Evolutionary conservation across 2,797 vertebrate genomes (phyloP).

Genomic region (Chlorospingus flavigularis): DNA sequence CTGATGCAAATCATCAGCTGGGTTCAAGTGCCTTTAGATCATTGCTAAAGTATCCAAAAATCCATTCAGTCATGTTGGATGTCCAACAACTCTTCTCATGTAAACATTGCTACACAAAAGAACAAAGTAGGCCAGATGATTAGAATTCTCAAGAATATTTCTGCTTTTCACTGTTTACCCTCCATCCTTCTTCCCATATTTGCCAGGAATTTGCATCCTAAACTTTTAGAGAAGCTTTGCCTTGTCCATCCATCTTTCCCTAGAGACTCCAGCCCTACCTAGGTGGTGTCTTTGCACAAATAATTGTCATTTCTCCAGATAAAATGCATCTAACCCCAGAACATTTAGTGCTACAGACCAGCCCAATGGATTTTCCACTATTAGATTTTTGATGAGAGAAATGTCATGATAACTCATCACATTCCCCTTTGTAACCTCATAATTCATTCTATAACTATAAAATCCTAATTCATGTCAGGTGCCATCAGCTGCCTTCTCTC

Average conservation of each 20-base stretch:
- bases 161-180: background rate
- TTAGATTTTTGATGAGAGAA: background rate
- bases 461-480: background rate
- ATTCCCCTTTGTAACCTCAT: background rate
- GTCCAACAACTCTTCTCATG: background rate
- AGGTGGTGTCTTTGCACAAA: background rate
- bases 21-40: background rate
- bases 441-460: background rate
- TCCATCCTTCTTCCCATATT: background rate
- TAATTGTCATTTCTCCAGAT: background rate
- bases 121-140: background rate
- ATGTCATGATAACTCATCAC: background rate
- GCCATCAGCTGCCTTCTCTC: background rate
- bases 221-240: background rate
- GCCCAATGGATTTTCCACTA: background rate
- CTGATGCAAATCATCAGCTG: background rate
- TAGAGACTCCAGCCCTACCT: background rate
- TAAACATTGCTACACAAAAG: accelerated
- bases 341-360: background rate
- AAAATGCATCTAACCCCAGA: background rate
- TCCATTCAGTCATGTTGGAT: background rate
- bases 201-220: background rate
- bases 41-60: background rate
- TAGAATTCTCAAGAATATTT: background rate
- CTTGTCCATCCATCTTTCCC: background rate